Evolutionary conservation across 1,140 invertebrate genomes (phyloP).

Genomic region (Vanessa tameamea): DNA sequence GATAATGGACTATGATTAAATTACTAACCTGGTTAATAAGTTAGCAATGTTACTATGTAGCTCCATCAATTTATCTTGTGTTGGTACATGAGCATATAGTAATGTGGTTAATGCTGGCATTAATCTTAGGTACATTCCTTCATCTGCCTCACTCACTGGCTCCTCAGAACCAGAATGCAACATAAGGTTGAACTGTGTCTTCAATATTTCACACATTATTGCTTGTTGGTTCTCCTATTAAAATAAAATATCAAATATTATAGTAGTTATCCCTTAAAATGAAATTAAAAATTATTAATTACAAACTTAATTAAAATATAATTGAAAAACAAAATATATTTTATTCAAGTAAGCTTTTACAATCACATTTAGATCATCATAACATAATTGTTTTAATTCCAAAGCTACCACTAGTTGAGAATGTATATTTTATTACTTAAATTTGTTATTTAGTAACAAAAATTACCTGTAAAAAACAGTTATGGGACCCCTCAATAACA

Average conservation of each 20-base stretch:
- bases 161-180: constrained; percentile 75
- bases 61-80: constrained; percentile 84
- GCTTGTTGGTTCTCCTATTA: constrained; percentile 84
- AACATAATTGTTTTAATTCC: no score
- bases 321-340: no score
- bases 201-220: constrained; percentile 91
- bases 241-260: not conserved
- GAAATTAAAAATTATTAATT: no score
- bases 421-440: not conserved
- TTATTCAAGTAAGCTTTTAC: no score
- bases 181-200: constrained; percentile 94
- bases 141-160: constrained; percentile 83
- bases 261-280: no score
- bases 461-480: constrained; percentile 54
- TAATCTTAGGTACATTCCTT: constrained; percentile 87
- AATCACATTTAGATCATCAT: no score
- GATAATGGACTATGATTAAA: no score
- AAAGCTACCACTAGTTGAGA: no score
- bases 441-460: not conserved
- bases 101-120: constrained; percentile 87
- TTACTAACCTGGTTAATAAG: constrained; percentile 80
- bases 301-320: no score
- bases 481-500: constrained; percentile 43
- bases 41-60: constrained; percentile 87
- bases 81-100: constrained; percentile 83